phyloP scores from a whole-genome alignment of 2,888 invertebrate genomes.

The Meloe dianella region DNA sequence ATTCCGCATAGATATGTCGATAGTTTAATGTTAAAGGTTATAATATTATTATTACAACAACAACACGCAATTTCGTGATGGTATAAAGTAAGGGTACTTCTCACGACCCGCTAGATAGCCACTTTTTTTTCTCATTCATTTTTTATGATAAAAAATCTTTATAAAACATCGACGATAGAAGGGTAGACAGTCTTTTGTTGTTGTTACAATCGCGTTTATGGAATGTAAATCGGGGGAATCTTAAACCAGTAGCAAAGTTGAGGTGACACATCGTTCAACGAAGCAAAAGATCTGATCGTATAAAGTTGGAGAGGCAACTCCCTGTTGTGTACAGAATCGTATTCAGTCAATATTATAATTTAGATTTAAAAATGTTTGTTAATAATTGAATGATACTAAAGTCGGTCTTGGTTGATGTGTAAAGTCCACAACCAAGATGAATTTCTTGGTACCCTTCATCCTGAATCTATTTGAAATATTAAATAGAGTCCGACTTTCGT shows the following conservation, averaged over 20 bases:
- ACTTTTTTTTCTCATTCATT: constrained; percentile 14
- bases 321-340: constrained; percentile 31
- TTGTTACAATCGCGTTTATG: constrained; percentile 52
- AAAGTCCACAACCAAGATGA: constrained; percentile 42
- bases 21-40: constrained; percentile 23
- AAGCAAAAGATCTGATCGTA: constrained; percentile 55
- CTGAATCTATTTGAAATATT: constrained; percentile 36
- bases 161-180: constrained; percentile 15
- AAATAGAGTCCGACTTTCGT: constrained; percentile 40
- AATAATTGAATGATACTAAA: constrained; percentile 16
- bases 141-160: constrained; percentile 13
- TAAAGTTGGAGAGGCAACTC: constrained; percentile 34
- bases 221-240: constrained; percentile 55
- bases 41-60: background rate
- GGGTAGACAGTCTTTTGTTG: constrained; percentile 43
- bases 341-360: constrained; percentile 10
- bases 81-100: constrained; percentile 23
- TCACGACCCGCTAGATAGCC: constrained; percentile 22
- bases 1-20: constrained; percentile 14
- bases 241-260: constrained; percentile 56
- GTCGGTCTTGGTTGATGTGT: constrained; percentile 38
- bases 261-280: constrained; percentile 55
- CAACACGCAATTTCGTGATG: constrained; percentile 29
- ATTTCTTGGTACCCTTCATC: constrained; percentile 47
- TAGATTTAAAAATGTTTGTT: constrained; percentile 9